phyloP scores from a whole-genome alignment of 2,888 invertebrate genomes.

The Chloroclysta siterata region DNA sequence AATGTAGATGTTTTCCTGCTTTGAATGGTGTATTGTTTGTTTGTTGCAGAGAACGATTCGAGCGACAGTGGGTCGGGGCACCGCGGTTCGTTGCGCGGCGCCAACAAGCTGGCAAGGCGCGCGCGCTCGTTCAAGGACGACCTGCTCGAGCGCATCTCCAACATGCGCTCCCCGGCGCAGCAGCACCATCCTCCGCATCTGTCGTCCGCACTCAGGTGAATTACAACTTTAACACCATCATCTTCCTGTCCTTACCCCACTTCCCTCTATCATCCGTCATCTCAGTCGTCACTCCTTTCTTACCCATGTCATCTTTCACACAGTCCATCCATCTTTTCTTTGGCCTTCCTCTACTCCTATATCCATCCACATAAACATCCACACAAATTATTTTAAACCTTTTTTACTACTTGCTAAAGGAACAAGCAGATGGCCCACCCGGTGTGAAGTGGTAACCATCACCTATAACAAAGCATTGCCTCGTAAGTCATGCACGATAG shows the following conservation, averaged over 20 bases:
- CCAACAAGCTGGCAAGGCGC: constrained; percentile 92
- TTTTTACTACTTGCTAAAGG: no score
- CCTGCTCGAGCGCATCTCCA: constrained; percentile 94
- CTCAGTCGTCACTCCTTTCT: no score
- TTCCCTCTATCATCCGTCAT: no score
- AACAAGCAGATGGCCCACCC: no score
- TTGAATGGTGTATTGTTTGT: constrained; percentile 33
- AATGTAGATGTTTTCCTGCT: constrained; percentile 7
- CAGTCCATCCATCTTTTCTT: no score
- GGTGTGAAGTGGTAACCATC: no score
- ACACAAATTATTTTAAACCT: no score
- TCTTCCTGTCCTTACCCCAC: background rate
- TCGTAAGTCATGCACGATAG: no score
- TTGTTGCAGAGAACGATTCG: constrained; percentile 72
- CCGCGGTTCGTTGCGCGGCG: constrained; percentile 91
- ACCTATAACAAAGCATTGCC: no score
- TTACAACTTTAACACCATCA: background rate
- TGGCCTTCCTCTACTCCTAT: no score
- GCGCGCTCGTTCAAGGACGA: constrained; percentile 97
- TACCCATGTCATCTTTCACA: no score
- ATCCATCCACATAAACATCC: no score
- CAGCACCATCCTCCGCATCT: constrained; percentile 81
- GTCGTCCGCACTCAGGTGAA: constrained; percentile 74
- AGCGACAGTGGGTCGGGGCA: constrained; percentile 87
- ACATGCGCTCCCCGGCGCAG: constrained; percentile 93